These are phyloP conservation scores for Seriola dumerili DNA, from an alignment of 2,113 vertebrate genomes.

Conservation along the genomic window DNA sequence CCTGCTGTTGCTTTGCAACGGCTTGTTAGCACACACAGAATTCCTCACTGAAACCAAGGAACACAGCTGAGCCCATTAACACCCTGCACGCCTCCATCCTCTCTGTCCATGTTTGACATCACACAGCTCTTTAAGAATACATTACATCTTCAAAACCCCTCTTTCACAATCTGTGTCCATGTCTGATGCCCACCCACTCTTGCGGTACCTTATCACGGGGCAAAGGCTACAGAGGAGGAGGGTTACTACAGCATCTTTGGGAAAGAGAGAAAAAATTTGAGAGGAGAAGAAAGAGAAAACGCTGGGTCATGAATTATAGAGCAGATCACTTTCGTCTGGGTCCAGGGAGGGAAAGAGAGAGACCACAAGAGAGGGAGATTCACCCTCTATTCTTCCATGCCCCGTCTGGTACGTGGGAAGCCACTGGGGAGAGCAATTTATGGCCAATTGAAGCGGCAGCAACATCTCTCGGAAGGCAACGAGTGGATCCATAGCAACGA, in stretches of 20 bases:
- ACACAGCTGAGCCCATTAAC: constrained; percentile 52
- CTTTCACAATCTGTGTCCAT: constrained; percentile 29
- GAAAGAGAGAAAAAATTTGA: constrained; percentile 83
- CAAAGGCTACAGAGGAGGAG: constrained; percentile 31
- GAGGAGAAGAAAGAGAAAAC: constrained; percentile 85
- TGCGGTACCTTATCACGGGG: constrained; percentile 45
- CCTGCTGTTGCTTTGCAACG: constrained; percentile 11
- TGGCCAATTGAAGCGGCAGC: constrained; percentile 99
- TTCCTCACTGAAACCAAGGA: constrained; percentile 41
- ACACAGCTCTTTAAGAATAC: constrained; percentile 50
- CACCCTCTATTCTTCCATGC: constrained; percentile 92
- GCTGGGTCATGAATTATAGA: constrained; percentile 96
- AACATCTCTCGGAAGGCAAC: constrained; percentile 97
- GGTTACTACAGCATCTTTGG: constrained; percentile 82
- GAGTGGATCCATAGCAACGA: constrained; percentile 99
- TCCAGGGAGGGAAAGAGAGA: constrained; percentile 67
- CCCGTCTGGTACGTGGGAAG: constrained; percentile 94
- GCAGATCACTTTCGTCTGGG: constrained; percentile 90
- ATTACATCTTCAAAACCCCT: constrained; percentile 36
- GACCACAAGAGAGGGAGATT: constrained; percentile 83
- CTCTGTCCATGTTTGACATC: constrained; percentile 44
- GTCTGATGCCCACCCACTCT: constrained; percentile 54
- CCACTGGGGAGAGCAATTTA: constrained; percentile 99
- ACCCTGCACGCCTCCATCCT: constrained; percentile 39
- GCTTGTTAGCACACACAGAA: constrained; percentile 37